These are phyloP conservation scores for Nanorana parkeri DNA, from an alignment of 2,113 vertebrate species.

Conservation along the genomic window DNA sequence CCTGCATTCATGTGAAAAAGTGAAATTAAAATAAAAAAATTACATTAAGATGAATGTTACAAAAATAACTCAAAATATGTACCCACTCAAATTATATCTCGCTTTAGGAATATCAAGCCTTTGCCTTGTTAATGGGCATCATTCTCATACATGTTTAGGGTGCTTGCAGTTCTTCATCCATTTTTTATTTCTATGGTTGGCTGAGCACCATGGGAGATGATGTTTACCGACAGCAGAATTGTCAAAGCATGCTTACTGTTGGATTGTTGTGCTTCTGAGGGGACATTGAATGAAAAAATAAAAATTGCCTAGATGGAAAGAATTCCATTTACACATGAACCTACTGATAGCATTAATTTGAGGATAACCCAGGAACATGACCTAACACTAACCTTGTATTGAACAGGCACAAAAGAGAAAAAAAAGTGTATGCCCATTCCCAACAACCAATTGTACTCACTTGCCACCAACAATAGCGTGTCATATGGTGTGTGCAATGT, in stretches of 20 bases:
- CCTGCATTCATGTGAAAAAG: too few species aligned
- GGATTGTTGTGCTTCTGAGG: constrained; percentile 33
- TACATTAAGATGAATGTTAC: too few species aligned
- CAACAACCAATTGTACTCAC: constrained; percentile 62
- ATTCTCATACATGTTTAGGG: too few species aligned
- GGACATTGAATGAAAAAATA: constrained; percentile 60
- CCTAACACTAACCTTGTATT: constrained; percentile 71
- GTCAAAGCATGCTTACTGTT: constrained; percentile 23
- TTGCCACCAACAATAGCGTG: constrained; percentile 67
- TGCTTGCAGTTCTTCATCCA: neutral
- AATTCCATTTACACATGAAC: constrained; percentile 68
- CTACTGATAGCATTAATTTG: constrained; percentile 72
- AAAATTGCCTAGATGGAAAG: constrained; percentile 67
- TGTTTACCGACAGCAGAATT: constrained; percentile 7
- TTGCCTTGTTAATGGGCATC: too few species aligned
- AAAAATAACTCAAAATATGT: too few species aligned
- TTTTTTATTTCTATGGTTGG: constrained; percentile 4
- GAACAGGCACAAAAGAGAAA: constrained; percentile 69
- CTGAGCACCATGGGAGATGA: neutral
- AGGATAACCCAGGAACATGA: constrained; percentile 69
- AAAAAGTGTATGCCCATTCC: constrained; percentile 66
- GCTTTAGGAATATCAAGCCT: too few species aligned
- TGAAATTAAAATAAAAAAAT: too few species aligned
- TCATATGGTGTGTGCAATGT: constrained; percentile 62
- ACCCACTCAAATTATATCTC: too few species aligned